Conservation (phyloP, 2,888 invertebrate species). For the Acanthosoma haemorrhoidale region DNA sequence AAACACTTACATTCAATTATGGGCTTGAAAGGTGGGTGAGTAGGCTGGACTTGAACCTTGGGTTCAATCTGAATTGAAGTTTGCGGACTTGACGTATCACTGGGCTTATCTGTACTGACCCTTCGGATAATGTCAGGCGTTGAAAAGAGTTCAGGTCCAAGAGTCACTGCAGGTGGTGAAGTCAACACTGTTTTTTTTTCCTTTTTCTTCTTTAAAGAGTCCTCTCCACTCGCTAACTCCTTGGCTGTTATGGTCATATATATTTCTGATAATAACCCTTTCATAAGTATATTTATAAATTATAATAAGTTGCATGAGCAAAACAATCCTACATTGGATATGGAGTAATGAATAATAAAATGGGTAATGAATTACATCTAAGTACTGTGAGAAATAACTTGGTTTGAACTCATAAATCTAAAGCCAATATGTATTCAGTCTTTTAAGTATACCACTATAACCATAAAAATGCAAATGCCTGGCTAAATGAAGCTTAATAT, state of each 20-base stretch:
- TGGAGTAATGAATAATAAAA: no score
- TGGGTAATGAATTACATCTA: no score
- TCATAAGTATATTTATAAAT: background rate
- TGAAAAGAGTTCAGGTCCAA: slow-evolving; percentile 64
- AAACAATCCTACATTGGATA: no score
- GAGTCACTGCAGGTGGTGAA: slow-evolving; percentile 53
- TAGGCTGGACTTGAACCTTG: slow-evolving; percentile 33
- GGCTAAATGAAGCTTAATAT: no score
- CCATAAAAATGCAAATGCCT: no score
- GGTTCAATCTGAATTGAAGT: background rate
- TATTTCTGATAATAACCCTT: slow-evolving; percentile 24
- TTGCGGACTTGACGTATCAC: background rate
- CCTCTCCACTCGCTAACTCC: slow-evolving; percentile 21
- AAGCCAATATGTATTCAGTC: no score
- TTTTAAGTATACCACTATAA: no score
- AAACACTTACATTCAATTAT: slow-evolving; percentile 4
- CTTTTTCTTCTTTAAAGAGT: slow-evolving; percentile 42
- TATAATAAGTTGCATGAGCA: background rate
- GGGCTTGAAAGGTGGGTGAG: slow-evolving; percentile 25
- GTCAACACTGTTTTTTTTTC: slow-evolving; percentile 47
- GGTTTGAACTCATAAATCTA: no score
- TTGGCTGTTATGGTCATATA: background rate
- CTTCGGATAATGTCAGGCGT: slow-evolving; percentile 72
- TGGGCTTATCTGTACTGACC: slow-evolving; percentile 46
- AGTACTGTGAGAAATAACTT: no score